Conservation (phyloP, 1,140 invertebrate species). For the Magallana gigas region DNA sequence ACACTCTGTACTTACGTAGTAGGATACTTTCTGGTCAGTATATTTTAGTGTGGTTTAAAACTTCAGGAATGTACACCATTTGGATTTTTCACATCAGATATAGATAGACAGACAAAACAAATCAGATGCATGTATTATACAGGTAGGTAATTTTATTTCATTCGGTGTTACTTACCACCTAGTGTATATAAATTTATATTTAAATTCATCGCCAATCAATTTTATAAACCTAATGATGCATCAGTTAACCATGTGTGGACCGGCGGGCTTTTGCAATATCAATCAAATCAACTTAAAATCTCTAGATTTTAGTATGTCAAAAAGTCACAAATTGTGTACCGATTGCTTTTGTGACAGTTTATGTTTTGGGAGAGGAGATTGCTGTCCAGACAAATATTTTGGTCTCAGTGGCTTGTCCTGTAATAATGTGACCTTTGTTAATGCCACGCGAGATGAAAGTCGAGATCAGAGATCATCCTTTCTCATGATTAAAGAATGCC, state of each 20-base stretch:
- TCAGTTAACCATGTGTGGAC: constrained; percentile 1
- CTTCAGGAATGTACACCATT: too few species aligned
- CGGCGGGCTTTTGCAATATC: neutral
- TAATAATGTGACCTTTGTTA: neutral
- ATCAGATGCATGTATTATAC: too few species aligned
- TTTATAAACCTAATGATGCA: neutral
- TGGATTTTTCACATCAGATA: too few species aligned
- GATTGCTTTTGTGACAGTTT: constrained; percentile 22
- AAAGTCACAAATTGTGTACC: constrained; percentile 22
- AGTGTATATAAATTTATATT: too few species aligned
- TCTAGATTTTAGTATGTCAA: neutral
- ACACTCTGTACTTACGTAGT: too few species aligned
- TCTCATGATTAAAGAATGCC: neutral
- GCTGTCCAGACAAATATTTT: constrained; percentile 51
- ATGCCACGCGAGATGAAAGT: neutral
- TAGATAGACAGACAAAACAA: too few species aligned
- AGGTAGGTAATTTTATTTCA: too few species aligned
- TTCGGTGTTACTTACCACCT: too few species aligned
- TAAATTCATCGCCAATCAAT: neutral
- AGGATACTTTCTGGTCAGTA: too few species aligned
- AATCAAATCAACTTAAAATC: neutral
- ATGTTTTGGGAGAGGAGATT: constrained; percentile 39
- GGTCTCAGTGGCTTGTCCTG: neutral
- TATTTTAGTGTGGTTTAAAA: too few species aligned
- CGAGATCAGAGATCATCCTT: neutral